phyloP scores from a whole-genome alignment of 2,113 vertebrate genomes.

The Aix galericulata region DNA sequence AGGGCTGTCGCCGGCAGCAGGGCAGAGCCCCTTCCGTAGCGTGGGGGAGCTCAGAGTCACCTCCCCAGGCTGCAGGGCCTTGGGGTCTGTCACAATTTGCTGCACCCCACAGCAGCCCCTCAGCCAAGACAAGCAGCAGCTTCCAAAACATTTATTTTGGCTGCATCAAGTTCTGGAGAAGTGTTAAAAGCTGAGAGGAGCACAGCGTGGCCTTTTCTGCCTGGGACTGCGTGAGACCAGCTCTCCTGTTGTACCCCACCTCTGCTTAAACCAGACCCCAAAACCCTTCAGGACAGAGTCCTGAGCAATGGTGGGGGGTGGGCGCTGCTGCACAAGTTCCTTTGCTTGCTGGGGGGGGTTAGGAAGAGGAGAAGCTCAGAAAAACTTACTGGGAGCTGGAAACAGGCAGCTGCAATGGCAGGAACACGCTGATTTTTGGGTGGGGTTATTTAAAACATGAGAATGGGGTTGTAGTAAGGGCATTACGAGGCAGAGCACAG shows the following conservation, averaged over 20 bases:
- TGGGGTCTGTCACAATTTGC: not conserved
- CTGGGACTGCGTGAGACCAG: not conserved
- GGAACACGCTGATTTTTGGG: not conserved
- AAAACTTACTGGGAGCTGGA: not conserved
- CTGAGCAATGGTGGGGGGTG: fast-evolving
- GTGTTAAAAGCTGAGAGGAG: not conserved
- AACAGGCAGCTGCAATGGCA: not conserved
- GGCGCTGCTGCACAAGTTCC: not conserved
- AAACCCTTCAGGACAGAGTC: not conserved
- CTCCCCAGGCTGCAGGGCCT: not conserved
- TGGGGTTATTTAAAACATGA: not conserved
- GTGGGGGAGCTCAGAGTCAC: not conserved
- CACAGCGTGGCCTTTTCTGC: fast-evolving
- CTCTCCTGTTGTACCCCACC: fast-evolving
- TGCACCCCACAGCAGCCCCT: not conserved
- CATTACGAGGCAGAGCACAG: not conserved
- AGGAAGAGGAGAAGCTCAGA: not conserved
- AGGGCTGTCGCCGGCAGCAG: not conserved
- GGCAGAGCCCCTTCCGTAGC: not conserved
- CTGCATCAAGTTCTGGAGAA: not conserved
- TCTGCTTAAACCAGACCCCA: not conserved
- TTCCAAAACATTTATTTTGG: not conserved
- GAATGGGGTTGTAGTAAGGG: not conserved
- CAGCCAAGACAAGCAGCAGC: not conserved
- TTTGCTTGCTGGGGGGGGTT: not conserved